Evolutionary conservation across 2,797 vertebrate genomes (phyloP).

Genomic region (Meda fulgida): DNA sequence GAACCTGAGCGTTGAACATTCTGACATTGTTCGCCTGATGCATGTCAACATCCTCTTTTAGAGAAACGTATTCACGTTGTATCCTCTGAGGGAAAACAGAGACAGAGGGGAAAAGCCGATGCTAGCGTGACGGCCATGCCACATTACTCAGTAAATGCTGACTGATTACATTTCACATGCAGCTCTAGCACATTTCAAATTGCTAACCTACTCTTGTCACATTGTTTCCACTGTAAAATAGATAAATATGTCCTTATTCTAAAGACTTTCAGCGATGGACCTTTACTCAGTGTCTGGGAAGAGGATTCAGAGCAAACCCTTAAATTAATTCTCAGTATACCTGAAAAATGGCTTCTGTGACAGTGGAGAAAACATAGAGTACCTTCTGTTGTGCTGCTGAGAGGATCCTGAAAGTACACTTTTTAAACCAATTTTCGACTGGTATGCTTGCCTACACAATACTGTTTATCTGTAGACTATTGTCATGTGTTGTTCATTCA

Average conservation of each 20-base stretch:
- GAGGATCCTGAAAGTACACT: neutral
- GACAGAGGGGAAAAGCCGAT: slow-evolving; percentile 48
- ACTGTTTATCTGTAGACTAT: neutral
- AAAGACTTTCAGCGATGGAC: slow-evolving; percentile 40
- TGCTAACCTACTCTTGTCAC: slow-evolving; percentile 70
- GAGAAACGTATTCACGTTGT: slow-evolving; percentile 66
- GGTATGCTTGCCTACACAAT: neutral
- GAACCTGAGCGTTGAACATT: slow-evolving; percentile 48
- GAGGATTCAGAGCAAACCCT: slow-evolving; percentile 38
- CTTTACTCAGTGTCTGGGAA: slow-evolving; percentile 43
- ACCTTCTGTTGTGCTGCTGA: neutral
- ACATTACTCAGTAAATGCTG: slow-evolving; percentile 72
- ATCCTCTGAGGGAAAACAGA: slow-evolving; percentile 58
- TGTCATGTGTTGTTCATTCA: neutral
- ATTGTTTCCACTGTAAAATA: slow-evolving; percentile 66
- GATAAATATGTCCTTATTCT: slow-evolving; percentile 63
- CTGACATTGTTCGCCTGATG: slow-evolving; percentile 61
- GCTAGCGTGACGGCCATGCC: slow-evolving; percentile 65
- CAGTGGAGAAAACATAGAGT: neutral
- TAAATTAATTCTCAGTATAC: slow-evolving; percentile 30
- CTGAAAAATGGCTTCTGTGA: slow-evolving; percentile 4
- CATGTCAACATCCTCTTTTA: slow-evolving; percentile 64
- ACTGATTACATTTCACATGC: slow-evolving; percentile 75
- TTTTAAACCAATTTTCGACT: neutral
- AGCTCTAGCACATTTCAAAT: slow-evolving; percentile 67